Conservation (phyloP, 2,113 vertebrate species). For the Nycticryphes semicollaris region DNA sequence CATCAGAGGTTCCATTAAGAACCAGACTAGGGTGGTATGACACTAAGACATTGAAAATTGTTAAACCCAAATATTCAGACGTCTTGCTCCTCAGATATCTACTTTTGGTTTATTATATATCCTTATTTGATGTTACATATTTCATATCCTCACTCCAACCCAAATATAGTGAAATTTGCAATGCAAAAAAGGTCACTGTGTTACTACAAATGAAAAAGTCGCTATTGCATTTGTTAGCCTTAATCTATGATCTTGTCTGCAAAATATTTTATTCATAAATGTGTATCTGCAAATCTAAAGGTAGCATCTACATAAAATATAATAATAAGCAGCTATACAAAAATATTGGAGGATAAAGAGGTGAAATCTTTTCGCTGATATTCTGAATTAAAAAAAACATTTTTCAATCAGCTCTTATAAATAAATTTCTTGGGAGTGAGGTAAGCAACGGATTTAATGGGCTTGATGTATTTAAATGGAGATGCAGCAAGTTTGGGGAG, state of each 20-base stretch:
- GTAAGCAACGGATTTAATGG: not conserved
- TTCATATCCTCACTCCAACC: slow-evolving; percentile 9
- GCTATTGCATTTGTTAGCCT: slow-evolving; percentile 23
- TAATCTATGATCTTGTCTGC: slow-evolving; percentile 24
- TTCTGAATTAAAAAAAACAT: not conserved
- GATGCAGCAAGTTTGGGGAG: not conserved
- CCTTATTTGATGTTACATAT: slow-evolving; percentile 51
- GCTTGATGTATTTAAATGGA: not conserved
- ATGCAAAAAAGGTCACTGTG: slow-evolving; percentile 49
- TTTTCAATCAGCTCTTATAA: not conserved
- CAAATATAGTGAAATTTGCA: slow-evolving; percentile 45
- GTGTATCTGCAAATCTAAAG: slow-evolving; percentile 27
- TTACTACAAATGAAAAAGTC: slow-evolving; percentile 54
- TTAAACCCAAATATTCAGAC: not conserved
- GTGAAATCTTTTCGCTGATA: not conserved
- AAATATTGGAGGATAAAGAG: slow-evolving; percentile 28
- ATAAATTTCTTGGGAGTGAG: not conserved
- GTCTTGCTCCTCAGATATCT: not conserved
- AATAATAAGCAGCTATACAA: not conserved
- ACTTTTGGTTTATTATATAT: not conserved
- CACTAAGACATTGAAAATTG: not conserved
- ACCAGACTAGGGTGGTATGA: not conserved
- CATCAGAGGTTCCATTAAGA: not conserved
- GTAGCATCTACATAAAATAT: slow-evolving; percentile 21
- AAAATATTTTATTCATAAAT: slow-evolving; percentile 60